These are phyloP conservation scores for Glaucopsyche alexis DNA, from an alignment of 2,888 invertebrate genomes.

Conservation along the genomic window DNA sequence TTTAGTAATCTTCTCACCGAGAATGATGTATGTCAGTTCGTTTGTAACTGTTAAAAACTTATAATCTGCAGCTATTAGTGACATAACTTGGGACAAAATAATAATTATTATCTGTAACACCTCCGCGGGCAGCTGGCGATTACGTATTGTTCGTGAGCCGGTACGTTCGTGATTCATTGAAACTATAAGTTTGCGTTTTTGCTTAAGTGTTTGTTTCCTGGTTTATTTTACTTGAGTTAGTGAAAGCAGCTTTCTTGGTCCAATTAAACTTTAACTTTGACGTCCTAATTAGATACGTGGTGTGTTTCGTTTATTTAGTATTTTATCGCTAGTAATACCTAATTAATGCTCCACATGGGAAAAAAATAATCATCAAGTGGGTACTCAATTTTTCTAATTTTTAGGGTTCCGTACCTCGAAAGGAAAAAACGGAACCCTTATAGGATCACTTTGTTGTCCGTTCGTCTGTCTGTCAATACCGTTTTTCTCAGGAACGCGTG, in stretches of 20 bases:
- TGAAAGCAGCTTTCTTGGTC: slow-evolving; percentile 27
- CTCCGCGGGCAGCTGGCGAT: background rate
- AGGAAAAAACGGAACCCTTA: no score
- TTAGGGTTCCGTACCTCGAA: no score
- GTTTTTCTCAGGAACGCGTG: no score
- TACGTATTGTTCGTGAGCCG: slow-evolving; percentile 18
- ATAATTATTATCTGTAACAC: slow-evolving; percentile 18
- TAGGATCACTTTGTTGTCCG: no score
- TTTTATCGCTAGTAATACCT: background rate
- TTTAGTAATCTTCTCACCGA: no score
- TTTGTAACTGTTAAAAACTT: background rate
- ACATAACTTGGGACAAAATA: background rate
- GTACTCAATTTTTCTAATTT: no score
- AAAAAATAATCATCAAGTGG: background rate
- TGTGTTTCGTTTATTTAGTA: background rate
- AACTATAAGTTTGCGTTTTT: slow-evolving; percentile 27
- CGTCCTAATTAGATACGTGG: slow-evolving; percentile 9
- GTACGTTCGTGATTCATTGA: slow-evolving; percentile 23
- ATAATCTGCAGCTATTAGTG: background rate
- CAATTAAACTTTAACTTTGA: slow-evolving; percentile 22
- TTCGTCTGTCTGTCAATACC: no score
- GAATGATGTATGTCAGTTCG: no score
- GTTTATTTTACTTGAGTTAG: slow-evolving; percentile 23
- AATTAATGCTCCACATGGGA: background rate
- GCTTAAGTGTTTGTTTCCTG: slow-evolving; percentile 27